Base-by-base conservation (phyloP, 2,113 vertebrate species). In the Thamnaconus septentrionalis region DNA sequence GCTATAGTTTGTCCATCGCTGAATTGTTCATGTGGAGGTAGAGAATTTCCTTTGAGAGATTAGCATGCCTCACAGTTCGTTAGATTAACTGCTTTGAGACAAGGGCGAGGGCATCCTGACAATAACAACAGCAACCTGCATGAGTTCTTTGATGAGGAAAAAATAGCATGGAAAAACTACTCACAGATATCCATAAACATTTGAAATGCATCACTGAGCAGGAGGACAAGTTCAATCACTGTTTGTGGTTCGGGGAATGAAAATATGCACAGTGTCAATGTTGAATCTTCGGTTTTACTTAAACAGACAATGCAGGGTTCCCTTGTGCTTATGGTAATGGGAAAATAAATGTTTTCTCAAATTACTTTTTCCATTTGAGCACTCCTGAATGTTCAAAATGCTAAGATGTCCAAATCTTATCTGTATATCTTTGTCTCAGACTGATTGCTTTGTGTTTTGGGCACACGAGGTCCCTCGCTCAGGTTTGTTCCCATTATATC, bases 1-100 rank as follows among this genome's bases (percentile, higher is more conserved):
- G 77, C 82, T 71, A 64, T 45, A 81, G 66, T 53, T 85, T 74
- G 82, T 80, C 79, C 83, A 81, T 82, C 81, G 72, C 67, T 83
- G 71, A 88, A 87, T 90, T 86, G 90, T 91, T 90, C 81, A 89
- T 86, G 45, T 66, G 68, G 68, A 69, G 69, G 79, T 80, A 75
- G 81, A 81, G 66, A 80, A 81, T 80, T 81, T 77, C 64, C 70
- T 55, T 69, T 64, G 39, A 75, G 77, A 88, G 88, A 89, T 91
- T 86, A 86, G 58, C 41, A 42, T 9, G 9, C 61, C 75, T 89
- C 86, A 89, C 89, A 88, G 82, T 87, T 83, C 64, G 65, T 58
- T 72, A 57, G 59, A 64, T 66, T 75, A 69, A 51, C 75, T 58
- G 64, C 66, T 68, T 64, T 42, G 81, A 81, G 43, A 58, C 61